A percentile compares a stretch with the other conserved stretches of the same genome.
These are phyloP conservation scores for Ciconia boyciana DNA, from an alignment of 2,113 vertebrate genomes.

Conservation along the genomic window DNA sequence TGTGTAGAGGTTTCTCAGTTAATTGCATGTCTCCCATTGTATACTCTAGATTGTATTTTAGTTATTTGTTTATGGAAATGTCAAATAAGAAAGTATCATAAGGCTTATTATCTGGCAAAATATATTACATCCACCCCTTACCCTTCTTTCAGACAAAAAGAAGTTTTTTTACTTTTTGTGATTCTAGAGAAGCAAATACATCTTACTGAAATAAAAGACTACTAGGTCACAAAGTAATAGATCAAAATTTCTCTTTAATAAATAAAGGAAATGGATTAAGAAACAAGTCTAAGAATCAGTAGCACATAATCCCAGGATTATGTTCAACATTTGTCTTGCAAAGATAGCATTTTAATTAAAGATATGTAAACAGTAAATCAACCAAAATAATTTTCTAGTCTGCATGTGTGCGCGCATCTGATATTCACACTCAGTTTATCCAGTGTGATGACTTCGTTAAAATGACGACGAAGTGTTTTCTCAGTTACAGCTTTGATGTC, in stretches of 20 bases:
- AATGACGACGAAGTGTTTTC: background rate
- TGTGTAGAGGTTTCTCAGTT: background rate
- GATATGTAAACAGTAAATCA: conserved; percentile 29
- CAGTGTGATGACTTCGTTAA: background rate
- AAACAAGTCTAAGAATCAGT: background rate
- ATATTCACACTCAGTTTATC: background rate
- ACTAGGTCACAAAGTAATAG: background rate
- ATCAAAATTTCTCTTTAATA: background rate
- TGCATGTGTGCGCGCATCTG: background rate
- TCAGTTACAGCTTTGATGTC: background rate
- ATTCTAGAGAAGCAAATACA: background rate
- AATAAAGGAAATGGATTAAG: background rate
- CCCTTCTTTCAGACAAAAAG: background rate
- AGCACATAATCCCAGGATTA: conserved; percentile 32
- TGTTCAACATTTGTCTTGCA: background rate
- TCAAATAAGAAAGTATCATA: background rate
- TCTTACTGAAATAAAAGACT: background rate
- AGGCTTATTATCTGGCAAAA: background rate
- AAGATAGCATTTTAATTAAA: conserved; percentile 33
- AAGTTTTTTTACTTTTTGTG: background rate
- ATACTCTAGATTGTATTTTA: background rate
- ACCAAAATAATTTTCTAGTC: background rate
- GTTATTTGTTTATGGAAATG: background rate
- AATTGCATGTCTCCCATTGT: background rate
- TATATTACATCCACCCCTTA: background rate